These are phyloP conservation scores for Thumatha senex DNA, from an alignment of 2,888 invertebrate species.

Conservation along the genomic window DNA sequence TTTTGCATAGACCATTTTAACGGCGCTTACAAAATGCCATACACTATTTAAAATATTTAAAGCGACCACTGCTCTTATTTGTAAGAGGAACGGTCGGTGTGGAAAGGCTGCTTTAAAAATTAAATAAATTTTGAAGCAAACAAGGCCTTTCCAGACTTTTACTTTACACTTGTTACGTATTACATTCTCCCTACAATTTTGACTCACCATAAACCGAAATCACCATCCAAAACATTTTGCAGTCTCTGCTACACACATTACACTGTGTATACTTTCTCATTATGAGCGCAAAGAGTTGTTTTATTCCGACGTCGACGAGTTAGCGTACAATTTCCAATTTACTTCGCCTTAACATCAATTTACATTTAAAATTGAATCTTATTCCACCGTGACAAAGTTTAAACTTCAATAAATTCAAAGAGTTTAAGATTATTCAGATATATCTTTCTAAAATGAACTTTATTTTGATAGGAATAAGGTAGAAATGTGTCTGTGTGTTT, in stretches of 20 bases:
- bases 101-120: too few relatives aligned
- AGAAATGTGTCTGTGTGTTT: slow-evolving; percentile 23
- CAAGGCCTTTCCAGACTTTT: too few relatives aligned
- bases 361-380: slow-evolving; percentile 43
- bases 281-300: slow-evolving; percentile 82
- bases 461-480: slow-evolving; percentile 17
- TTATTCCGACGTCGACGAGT: slow-evolving; percentile 74
- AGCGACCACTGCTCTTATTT: too few relatives aligned
- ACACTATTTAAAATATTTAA: too few relatives aligned
- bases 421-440: slow-evolving; percentile 38
- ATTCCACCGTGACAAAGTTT: slow-evolving; percentile 27
- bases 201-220: too few relatives aligned
- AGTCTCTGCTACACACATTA: slow-evolving; percentile 31
- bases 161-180: too few relatives aligned
- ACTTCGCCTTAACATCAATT: slow-evolving; percentile 55
- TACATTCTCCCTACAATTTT: too few relatives aligned
- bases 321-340: slow-evolving; percentile 80
- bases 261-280: slow-evolving; percentile 70
- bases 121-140: too few relatives aligned
- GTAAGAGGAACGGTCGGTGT: too few relatives aligned
- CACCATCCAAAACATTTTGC: not conserved
- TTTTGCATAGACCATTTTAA: too few relatives aligned
- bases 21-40: too few relatives aligned
- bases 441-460: slow-evolving; percentile 16
- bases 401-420: slow-evolving; percentile 30